Evolutionary conservation across 1,140 invertebrate genomes (phyloP).

Genomic region (Belonocnema kinseyi): DNA sequence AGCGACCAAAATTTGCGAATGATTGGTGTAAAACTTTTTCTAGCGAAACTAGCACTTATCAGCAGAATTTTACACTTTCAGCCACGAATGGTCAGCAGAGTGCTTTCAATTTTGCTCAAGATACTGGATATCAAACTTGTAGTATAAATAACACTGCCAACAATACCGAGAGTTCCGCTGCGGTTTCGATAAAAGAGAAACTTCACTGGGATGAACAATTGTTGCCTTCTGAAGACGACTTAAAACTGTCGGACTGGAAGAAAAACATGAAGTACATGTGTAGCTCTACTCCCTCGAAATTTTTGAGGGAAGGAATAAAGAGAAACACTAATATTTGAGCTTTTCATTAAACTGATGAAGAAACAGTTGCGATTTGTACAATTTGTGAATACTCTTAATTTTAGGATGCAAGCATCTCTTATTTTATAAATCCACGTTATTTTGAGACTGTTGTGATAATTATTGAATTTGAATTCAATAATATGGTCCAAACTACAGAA

Average conservation of each 20-base stretch:
- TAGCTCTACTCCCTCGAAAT: conserved; percentile 70
- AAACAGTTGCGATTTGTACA: too few relatives aligned
- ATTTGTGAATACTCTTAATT: too few relatives aligned
- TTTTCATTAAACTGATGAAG: neutral
- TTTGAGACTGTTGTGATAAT: too few relatives aligned
- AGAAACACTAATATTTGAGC: neutral
- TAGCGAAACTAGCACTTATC: conserved; percentile 54
- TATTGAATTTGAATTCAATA: too few relatives aligned
- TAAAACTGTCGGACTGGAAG: conserved; percentile 62
- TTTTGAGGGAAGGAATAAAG: neutral
- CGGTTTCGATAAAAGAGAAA: conserved; percentile 53
- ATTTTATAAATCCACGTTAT: too few relatives aligned
- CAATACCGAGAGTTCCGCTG: conserved; percentile 55
- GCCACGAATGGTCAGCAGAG: conserved; percentile 57
- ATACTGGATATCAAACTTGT: conserved; percentile 71
- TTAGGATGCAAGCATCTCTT: too few relatives aligned
- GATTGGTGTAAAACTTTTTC: conserved; percentile 55
- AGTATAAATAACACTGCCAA: conserved; percentile 62
- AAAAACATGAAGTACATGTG: conserved; percentile 64
- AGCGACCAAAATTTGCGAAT: conserved; percentile 41
- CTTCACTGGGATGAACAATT: conserved; percentile 53
- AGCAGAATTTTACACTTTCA: conserved; percentile 55
- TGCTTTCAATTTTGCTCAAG: conserved; percentile 61
- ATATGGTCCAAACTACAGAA: too few relatives aligned
- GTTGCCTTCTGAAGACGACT: conserved; percentile 52